Conservation (phyloP, 2,797 vertebrate species). For the Peromyscus nudipes region DNA sequence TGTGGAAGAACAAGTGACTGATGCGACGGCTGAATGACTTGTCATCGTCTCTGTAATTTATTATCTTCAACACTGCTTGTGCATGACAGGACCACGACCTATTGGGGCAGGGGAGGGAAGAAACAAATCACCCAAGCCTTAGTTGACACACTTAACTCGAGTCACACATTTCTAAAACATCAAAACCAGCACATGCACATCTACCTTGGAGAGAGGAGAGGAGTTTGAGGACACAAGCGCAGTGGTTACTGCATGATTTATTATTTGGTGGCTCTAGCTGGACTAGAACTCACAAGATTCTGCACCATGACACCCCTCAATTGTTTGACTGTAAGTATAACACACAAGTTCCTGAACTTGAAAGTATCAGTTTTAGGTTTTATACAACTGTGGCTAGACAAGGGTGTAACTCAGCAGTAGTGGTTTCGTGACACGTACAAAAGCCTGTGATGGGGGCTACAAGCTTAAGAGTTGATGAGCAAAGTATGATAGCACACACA, state of each 20-base stretch:
- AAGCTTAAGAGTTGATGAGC: too few species aligned
- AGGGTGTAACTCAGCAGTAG: background rate
- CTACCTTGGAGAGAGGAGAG: background rate
- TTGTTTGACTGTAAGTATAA: background rate
- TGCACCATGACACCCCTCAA: background rate
- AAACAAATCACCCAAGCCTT: constrained; percentile 47
- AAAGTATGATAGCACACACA: background rate
- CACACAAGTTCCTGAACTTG: background rate
- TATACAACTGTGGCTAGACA: background rate
- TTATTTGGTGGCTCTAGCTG: background rate
- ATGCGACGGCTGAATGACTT: constrained; percentile 99
- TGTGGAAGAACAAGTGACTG: constrained; percentile 99
- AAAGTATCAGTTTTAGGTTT: background rate
- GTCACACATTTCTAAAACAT: background rate
- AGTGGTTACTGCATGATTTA: background rate
- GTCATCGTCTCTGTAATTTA: constrained; percentile 99
- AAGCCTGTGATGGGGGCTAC: background rate
- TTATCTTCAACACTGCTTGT: constrained; percentile 99
- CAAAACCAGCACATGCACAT: background rate
- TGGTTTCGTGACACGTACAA: background rate
- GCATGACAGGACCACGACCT: constrained; percentile 99
- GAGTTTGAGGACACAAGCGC: background rate
- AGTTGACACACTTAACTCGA: background rate
- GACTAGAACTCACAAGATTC: background rate
- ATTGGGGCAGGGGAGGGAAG: constrained; percentile 60